Evolutionary conservation across 2,113 vertebrate species (phyloP), one percentile per base, ranked within the genome.

Genomic region (Pachycephala philippinensis): DNA sequence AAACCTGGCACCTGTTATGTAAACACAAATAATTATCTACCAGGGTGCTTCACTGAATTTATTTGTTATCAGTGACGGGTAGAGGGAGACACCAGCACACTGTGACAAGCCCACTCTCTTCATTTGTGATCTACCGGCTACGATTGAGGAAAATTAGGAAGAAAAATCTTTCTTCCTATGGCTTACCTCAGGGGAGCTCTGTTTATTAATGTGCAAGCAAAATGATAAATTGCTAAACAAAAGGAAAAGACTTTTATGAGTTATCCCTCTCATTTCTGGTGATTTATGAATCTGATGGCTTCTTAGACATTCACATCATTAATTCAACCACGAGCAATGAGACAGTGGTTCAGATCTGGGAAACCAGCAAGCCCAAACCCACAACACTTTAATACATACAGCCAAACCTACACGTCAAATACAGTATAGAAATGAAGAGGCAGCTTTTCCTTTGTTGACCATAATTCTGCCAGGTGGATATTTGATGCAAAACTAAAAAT

Each of bases 241-340:
- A 98, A 98, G 97, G 97, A 91, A 98, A 98, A 98, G 96, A 98
- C 98, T 98, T 98, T 97, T 98, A 98, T 98, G 97, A 98, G 98
- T 98, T 98, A 99, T 98, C 98, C 98, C 97, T 98, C 98, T 98
- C 98, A 99, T 99, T 99, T 98, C 98, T 97, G 93, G 97, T 99
- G 99, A 99, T 99, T 99, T 99, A 99, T 99, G 98, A 98, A 99
- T 97, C 97, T 98, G 98, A 98, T 95, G 97, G 98, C 97, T 98
- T 97, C 97, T 98, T 98, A 98, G 98, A 98, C 97, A 97, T 97
- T 97, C 95, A 96, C 97, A 97, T 98, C 98, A 99, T 99, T 99
- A 99, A 99, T 99, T 99, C 97, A 97, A 98, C 96, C 97, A 97
- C 93, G 96, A 98, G 97, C 87, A 91, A 98, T 97, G 97, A 98